Evolutionary conservation across 1,140 invertebrate species (phyloP), one percentile per base, ranked within the genome.

Genomic region (Melitaea cinxia): DNA sequence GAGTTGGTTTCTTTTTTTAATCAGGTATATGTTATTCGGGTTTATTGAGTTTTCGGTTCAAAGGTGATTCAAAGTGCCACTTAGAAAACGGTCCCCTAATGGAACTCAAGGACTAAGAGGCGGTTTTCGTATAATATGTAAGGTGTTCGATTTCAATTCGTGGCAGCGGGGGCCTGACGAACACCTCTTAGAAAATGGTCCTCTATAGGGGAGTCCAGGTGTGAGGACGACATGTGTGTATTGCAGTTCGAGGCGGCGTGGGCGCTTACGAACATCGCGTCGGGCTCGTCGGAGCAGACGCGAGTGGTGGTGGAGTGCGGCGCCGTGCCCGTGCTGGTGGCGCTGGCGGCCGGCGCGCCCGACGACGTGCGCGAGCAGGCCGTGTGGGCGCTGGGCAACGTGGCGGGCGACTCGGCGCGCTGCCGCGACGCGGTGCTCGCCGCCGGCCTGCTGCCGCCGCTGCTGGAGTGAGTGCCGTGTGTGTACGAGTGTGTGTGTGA

Each of bases 261-360:
- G 98, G 97, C 98, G 49, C 88, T 99, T 65, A 99, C 98, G 53
- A 99, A 99, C 90, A 98, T 99, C 75, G 98, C 98, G 1, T 98
- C 97, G 2, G 98, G 98, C n/a, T 98, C 97, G 17, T 98, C 97
- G 14, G 92, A 95, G 61, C 98, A 99, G 91, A 99, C 98, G 2
- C 93, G 95, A 59, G 95, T 97, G 75, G 98, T 99, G 0, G 97
- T 99, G 73, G 96, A 98, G 74, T 96, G 97, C 30, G 97, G 97
- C 45, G 98, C 98, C 23, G 97, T 99, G 42, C 96, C 96, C 14
- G 95, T 98, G 73, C 98, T 99, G 81, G 97, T 99, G 72, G 91
- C 93, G 24, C 92, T 99, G 24, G 91, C 99, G 19, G 95, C 96
- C n/a, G 95, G 95, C 78, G 95, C 94, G n/a, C 95, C 95, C 80